These are phyloP conservation scores for Vulpes lagopus DNA, from an alignment of 2,113 vertebrate species.

Conservation along the genomic window DNA sequence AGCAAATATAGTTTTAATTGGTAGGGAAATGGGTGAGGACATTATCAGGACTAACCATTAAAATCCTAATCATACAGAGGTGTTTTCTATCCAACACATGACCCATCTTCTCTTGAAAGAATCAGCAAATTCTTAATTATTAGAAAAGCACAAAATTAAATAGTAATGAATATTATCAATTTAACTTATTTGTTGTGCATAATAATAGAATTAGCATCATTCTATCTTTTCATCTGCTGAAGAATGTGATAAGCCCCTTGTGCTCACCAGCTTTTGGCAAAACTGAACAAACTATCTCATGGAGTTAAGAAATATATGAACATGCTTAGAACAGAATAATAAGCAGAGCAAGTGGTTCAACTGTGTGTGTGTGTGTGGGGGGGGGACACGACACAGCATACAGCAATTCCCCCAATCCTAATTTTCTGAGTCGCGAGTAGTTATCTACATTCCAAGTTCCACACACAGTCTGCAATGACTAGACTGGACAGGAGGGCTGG, in stretches of 20 bases:
- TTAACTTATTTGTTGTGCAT: not conserved
- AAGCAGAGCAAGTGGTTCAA: not conserved
- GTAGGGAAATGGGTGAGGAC: not conserved
- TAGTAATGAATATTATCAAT: not conserved
- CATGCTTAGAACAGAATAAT: not conserved
- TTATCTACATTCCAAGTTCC: not conserved
- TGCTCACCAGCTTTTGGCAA: not conserved
- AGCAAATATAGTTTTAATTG: not conserved
- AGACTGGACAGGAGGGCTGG: not conserved
- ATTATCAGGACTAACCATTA: not conserved
- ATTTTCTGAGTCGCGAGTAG: not conserved
- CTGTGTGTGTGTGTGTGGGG: no score
- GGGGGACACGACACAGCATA: not conserved
- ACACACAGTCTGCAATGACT: no score
- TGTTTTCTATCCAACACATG: not conserved
- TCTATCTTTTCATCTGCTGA: not conserved
- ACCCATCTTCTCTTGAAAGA: not conserved
- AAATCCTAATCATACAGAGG: not conserved
- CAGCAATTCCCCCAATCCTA: accelerated
- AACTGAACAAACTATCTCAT: not conserved
- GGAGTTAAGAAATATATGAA: not conserved
- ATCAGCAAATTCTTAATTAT: not conserved
- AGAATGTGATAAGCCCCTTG: not conserved
- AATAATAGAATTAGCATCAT: not conserved
- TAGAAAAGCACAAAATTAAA: not conserved